Evolutionary conservation across 2,888 invertebrate genomes (phyloP).

Genomic region (Serripes groenlandicus): DNA sequence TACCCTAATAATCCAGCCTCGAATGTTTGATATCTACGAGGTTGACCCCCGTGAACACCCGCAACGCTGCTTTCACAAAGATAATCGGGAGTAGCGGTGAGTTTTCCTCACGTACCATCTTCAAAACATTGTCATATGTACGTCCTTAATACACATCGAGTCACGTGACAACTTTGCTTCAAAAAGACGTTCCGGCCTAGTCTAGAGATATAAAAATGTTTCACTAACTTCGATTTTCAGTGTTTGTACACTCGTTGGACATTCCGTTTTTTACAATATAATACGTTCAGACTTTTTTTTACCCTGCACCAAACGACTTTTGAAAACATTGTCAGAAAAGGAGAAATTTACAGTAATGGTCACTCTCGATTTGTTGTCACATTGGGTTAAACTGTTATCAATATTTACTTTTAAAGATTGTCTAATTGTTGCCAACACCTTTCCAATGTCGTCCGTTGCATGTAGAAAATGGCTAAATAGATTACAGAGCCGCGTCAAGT

Average conservation of each 20-base stretch:
- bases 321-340: neutral
- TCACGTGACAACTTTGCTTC: constrained; percentile 7
- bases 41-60: no score
- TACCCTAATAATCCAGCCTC: no score
- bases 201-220: constrained; percentile 17
- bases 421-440: no score
- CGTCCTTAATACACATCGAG: constrained; percentile 1
- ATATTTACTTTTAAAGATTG: no score
- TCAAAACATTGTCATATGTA: constrained; percentile 25
- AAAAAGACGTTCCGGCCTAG: neutral
- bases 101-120: neutral
- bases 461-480: no score
- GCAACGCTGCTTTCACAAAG: no score
- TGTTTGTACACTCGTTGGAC: neutral
- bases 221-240: constrained; percentile 13
- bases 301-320: neutral
- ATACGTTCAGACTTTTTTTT: neutral
- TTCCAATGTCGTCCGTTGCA: no score
- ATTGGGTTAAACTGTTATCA: no score
- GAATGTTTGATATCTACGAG: no score
- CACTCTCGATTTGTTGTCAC: neutral
- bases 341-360: neutral
- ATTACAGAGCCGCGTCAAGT: no score
- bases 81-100: no score
- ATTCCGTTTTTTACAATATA: constrained; percentile 6